Base-by-base conservation (phyloP, 1,140 invertebrate species). In the Drosophila triauraria region DNA sequence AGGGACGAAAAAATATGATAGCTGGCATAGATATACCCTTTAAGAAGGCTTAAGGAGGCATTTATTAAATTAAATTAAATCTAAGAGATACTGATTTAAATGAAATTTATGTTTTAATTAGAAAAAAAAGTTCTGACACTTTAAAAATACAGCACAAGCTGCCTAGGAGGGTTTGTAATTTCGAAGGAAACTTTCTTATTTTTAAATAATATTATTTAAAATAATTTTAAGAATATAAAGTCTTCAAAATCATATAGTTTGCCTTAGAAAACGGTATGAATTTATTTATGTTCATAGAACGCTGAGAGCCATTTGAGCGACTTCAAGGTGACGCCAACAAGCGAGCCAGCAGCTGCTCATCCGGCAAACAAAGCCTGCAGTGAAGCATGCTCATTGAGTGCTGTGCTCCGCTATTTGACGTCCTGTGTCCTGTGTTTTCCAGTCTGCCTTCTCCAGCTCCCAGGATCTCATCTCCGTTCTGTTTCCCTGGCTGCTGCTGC, bases 311-410 rank as follows among this genome's bases (percentile, higher is more conserved):
- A 61, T 61, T 62, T 25, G 35, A 62, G 62, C 38, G 20, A 27
- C 40, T 23, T 15, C 17, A 62, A 44, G 40, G 58, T 65, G 40
- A 62, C 30, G 30, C 47, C 75, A 78, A 75, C 62, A 75, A 77
- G 80, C 69, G 76, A 70, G 72, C 58, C 74, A 69, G 48, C 62
- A 59, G 60, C 75, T 81, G 82, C 69, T 78, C 82, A 74, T 70
- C 61, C 81, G 65, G 60, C 81, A 90, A 90, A 82, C 85, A 88
- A 85, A 84, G 84, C 85, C 78, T 69, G 75, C 78, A 82, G 32
- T 78, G 70, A 62, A 85, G 82, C 82, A 51, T 78, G 67, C 65
- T 85, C 48, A 70, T 46, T 47, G 76, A 59, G 75, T 30, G 53
- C 50, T 10, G 75, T 38, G 53, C 50, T 10, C 40, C 38, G 32